Conservation (phyloP, 2,797 vertebrate genomes). For the Phalanger gymnotis region DNA sequence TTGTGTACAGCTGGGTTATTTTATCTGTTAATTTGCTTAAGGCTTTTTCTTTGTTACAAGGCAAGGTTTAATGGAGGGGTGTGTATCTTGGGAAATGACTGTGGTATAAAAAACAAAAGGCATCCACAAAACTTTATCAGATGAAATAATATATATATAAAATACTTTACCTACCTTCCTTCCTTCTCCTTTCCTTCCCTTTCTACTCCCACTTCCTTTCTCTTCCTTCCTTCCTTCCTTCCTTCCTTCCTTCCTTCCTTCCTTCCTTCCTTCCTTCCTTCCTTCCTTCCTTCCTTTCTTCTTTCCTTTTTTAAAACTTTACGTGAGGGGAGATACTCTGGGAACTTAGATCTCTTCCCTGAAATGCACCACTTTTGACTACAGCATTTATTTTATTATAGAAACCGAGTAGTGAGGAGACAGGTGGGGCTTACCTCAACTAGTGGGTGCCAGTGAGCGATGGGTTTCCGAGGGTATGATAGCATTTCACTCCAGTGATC, state of each 20-base stretch:
- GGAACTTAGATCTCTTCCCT: not conserved
- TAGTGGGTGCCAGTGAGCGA: conserved; percentile 98
- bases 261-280: not conserved
- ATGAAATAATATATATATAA: not conserved
- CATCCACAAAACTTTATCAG: not conserved
- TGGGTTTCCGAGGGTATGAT: conserved; percentile 97
- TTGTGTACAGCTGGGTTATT: not conserved
- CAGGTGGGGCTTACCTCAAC: conserved; percentile 91
- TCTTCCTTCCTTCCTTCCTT: too few species aligned
- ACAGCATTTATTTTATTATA: not conserved
- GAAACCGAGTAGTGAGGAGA: not conserved
- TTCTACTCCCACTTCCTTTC: fast-evolving
- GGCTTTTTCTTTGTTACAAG: not conserved
- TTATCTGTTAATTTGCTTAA: not conserved
- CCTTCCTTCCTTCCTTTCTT: too few species aligned
- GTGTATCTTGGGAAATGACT: not conserved
- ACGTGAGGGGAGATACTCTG: not conserved
- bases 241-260: not conserved
- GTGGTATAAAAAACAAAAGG: not conserved
- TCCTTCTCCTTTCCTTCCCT: not conserved
- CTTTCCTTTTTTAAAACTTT: not conserved
- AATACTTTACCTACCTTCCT: not conserved
- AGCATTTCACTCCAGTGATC: conserved; percentile 99
- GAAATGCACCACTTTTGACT: not conserved
- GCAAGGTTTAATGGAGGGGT: not conserved